These are phyloP conservation scores for Lepidostoma basale DNA, from an alignment of 1,140 invertebrate species.

Conservation along the genomic window DNA sequence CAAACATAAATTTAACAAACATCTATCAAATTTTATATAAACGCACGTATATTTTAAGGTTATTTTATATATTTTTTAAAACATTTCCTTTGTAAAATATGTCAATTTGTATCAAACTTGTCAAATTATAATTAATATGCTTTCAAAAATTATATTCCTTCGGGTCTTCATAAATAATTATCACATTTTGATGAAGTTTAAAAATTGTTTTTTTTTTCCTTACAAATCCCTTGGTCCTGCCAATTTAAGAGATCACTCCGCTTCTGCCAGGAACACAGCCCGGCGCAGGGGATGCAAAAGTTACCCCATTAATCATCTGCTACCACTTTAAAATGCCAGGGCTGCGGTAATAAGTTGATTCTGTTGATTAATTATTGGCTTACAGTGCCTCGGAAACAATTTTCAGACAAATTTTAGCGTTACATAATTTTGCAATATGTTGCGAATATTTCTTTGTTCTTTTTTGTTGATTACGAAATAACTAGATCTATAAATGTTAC, in stretches of 20 bases:
- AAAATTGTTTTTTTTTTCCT: slow-evolving; percentile 9
- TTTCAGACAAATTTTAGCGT: slow-evolving; percentile 14
- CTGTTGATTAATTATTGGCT: slow-evolving; percentile 45
- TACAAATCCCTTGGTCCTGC: slow-evolving; percentile 8
- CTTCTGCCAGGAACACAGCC: slow-evolving; percentile 3
- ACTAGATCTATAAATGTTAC: too few relatives aligned
- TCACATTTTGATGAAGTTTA: too few relatives aligned
- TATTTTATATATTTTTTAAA: too few relatives aligned
- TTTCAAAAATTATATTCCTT: too few relatives aligned
- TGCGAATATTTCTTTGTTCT: slow-evolving; percentile 8
- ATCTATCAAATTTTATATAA: too few relatives aligned
- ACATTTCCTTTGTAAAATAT: too few relatives aligned
- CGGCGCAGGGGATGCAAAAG: slow-evolving; percentile 41
- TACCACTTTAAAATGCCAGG: slow-evolving; percentile 45
- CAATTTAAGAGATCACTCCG: slow-evolving; percentile 22
- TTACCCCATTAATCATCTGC: slow-evolving; percentile 44
- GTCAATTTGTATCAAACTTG: too few relatives aligned
- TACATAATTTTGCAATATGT: slow-evolving; percentile 20
- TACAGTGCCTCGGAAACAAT: slow-evolving; percentile 26
- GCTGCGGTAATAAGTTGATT: slow-evolving; percentile 46
- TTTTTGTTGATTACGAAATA: background rate
- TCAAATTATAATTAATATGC: too few relatives aligned
- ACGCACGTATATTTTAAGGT: too few relatives aligned
- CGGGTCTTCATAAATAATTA: too few relatives aligned
- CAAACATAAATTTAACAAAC: too few relatives aligned